These are phyloP conservation scores for Thamnaconus septentrionalis DNA, from an alignment of 2,113 vertebrate genomes.

Conservation along the genomic window DNA sequence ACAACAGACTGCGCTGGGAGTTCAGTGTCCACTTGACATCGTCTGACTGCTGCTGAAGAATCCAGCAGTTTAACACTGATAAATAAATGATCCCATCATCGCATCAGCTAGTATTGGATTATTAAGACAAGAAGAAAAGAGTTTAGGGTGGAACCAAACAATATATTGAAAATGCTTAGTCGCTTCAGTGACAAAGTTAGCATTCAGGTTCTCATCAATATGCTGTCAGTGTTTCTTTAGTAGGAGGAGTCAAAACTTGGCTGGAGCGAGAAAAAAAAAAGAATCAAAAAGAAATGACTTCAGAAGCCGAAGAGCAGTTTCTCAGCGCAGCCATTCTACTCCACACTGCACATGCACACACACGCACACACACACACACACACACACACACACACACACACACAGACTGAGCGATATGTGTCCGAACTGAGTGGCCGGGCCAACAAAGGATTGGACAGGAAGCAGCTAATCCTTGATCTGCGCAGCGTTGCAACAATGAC, in stretches of 20 bases:
- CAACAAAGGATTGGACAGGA: conserved; percentile 78
- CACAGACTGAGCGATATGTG: conserved; percentile 57
- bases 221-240: too few species aligned
- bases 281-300: conserved; percentile 25
- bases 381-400: conserved; percentile 32
- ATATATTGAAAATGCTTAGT: too few species aligned
- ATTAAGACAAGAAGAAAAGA: background rate
- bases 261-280: too few species aligned
- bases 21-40: too few species aligned
- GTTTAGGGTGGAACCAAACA: too few species aligned
- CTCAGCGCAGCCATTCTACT: conserved; percentile 56
- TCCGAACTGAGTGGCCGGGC: conserved; percentile 73
- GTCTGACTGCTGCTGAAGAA: too few species aligned
- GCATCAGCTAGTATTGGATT: too few species aligned
- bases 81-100: too few species aligned
- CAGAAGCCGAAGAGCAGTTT: conserved; percentile 27
- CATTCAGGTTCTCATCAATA: too few species aligned
- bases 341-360: conserved; percentile 59
- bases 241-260: too few species aligned
- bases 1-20: too few species aligned
- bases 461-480: conserved; percentile 80
- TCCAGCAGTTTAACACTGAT: too few species aligned
- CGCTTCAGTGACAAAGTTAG: background rate
- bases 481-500: conserved; percentile 71
- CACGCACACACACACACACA: conserved; percentile 26